Evolutionary conservation across 2,797 vertebrate species (phyloP), one percentile per base, ranked within the genome.

Genomic region (Amniataba percoides): DNA sequence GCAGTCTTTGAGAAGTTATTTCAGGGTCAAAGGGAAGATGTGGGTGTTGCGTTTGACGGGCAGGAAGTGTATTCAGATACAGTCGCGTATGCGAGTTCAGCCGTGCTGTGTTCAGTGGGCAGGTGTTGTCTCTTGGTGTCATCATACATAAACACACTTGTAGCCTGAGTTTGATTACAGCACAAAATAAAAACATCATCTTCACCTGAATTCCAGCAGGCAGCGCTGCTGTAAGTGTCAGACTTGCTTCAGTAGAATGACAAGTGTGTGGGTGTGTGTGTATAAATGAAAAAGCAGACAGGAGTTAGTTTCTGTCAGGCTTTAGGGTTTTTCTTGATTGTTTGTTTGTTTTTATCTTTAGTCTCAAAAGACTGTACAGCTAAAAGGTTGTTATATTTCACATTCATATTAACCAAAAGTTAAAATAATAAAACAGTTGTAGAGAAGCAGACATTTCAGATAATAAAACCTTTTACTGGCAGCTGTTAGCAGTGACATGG

Each of bases 1-100:
- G 96, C 96, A 96, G 95, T 97, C 96, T 96, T 95, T 93, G 95
- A 93, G 95, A 97, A 95, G 81, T 96, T 96, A 92, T 81, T 67
- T 77, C 55, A 53, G 46, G 75, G 66, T 74, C 52, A 74, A 25
- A 76, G 25, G 34, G 40, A 65, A 79, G 51, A 67, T 1, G 55
- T 69, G 31, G 76, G 78, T 45, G 69, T 56, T 48, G 3, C 43
- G 46, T 18, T 40, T 58, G 63, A 62, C 64, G 39, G 40, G 21
- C 9, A 34, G 57, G 19, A 49, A 42, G 63, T 23, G 52, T 51
- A 31, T 11, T n/a, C 6, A 10, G 34, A 31, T 64, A 40, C 15
- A 40, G 23, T 9, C 8, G 23, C 25, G 23, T 16, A 15, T 6
- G 46, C 45, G 11, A 46, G 49, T 49, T 36, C 11, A 40, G 3